phyloP scores from a whole-genome alignment of 2,888 invertebrate species.

The Acrobasis consociella region DNA sequence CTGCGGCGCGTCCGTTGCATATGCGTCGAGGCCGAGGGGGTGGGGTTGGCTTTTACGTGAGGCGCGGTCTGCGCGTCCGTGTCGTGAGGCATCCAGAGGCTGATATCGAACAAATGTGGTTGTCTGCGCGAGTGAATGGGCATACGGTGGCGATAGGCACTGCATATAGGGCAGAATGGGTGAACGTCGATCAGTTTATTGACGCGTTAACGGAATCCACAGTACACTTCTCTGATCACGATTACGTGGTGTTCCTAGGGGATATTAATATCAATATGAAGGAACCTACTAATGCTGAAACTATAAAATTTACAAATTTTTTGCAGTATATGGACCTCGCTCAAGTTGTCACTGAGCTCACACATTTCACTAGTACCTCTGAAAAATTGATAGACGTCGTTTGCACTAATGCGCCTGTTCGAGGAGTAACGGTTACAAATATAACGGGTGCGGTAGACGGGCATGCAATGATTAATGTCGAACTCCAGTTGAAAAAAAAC shows the following conservation, averaged over 20 bases:
- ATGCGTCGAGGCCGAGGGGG: not conserved
- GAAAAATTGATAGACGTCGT: slow-evolving; percentile 28
- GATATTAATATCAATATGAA: slow-evolving; percentile 16
- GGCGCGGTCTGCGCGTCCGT: too few species aligned
- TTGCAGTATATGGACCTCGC: too few species aligned
- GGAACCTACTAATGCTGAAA: slow-evolving; percentile 14
- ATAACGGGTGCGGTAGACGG: slow-evolving; percentile 19
- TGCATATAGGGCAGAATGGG: slow-evolving; percentile 27
- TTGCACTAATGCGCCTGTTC: slow-evolving; percentile 25
- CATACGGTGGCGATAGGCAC: slow-evolving; percentile 17
- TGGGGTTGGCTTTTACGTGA: too few species aligned
- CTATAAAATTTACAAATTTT: too few species aligned
- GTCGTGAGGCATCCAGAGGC: slow-evolving; percentile 1
- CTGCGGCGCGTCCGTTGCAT: too few species aligned
- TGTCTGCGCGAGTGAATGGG: slow-evolving; percentile 19
- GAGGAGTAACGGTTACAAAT: slow-evolving; percentile 21
- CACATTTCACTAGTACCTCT: slow-evolving; percentile 25
- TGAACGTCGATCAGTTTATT: slow-evolving; percentile 27
- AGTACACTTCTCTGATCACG: slow-evolving; percentile 22
- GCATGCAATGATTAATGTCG: slow-evolving; percentile 24
- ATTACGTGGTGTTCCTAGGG: slow-evolving; percentile 26
- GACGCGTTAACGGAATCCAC: slow-evolving; percentile 28
- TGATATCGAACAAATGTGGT: slow-evolving; percentile 34
- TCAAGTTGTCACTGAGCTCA: slow-evolving; percentile 22
- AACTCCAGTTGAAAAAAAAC: too few species aligned